Conservation (phyloP, 1,140 invertebrate genomes). For the Drosophila pachea region DNA sequence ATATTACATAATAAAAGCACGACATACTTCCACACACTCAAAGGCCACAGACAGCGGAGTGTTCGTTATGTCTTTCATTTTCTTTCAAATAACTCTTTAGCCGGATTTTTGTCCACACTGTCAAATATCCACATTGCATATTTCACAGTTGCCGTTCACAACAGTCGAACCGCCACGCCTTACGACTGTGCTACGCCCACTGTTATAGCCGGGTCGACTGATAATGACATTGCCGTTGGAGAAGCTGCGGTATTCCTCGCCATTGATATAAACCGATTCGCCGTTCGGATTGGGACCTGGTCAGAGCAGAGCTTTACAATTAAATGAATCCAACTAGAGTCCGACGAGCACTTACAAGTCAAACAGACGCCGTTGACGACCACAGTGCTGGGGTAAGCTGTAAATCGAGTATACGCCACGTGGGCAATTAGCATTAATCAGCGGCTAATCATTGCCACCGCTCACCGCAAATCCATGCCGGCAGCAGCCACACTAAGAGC, state of each 20-base stretch:
- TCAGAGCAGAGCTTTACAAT: background rate
- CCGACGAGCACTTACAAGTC: slow-evolving; percentile 50
- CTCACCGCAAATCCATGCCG: slow-evolving; percentile 54
- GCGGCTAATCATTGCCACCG: background rate
- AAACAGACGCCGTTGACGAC: slow-evolving; percentile 60
- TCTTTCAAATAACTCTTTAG: no score
- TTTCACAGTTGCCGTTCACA: slow-evolving; percentile 52
- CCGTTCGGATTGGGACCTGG: slow-evolving; percentile 58
- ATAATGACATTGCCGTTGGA: slow-evolving; percentile 46
- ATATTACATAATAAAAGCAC: no score
- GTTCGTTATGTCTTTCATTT: no score
- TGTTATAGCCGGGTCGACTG: slow-evolving; percentile 26
- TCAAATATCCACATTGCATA: slow-evolving; percentile 54
- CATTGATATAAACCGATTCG: slow-evolving; percentile 45
- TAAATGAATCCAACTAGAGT: background rate
- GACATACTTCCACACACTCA: no score
- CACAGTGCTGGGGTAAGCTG: slow-evolving; percentile 56
- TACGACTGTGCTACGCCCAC: slow-evolving; percentile 30
- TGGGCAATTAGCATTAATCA: slow-evolving; percentile 14
- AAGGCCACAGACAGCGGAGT: no score
- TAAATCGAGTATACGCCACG: slow-evolving; percentile 21
- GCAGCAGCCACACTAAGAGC: slow-evolving; percentile 48
- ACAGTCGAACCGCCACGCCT: slow-evolving; percentile 48
- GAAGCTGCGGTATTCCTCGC: slow-evolving; percentile 64
- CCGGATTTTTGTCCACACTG: no score